Percentiles rank a stretch among this genome's conserved stretches.
These are phyloP conservation scores for Scolopax rusticola DNA, from an alignment of 2,797 vertebrate genomes.

Conservation along the genomic window DNA sequence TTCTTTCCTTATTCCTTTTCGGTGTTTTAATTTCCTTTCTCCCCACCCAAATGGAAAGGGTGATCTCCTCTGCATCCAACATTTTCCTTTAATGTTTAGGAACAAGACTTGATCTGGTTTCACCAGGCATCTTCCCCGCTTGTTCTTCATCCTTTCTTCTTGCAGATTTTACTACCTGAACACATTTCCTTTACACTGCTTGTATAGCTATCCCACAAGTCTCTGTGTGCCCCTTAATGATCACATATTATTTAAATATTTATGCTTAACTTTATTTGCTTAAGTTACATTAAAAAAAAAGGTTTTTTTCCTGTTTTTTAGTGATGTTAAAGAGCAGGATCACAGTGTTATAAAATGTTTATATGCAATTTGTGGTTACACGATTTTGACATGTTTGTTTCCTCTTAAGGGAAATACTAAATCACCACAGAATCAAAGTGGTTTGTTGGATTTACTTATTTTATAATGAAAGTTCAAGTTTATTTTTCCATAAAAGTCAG, in stretches of 20 bases:
- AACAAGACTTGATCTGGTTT: fast-evolving
- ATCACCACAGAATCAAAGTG: fast-evolving
- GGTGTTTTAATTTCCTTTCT: neutral
- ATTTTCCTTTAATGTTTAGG: neutral
- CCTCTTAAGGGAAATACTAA: neutral
- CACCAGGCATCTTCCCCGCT: neutral
- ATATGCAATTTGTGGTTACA: fast-evolving
- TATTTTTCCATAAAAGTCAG: neutral
- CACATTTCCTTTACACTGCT: fast-evolving
- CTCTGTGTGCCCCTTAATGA: neutral
- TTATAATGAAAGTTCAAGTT: neutral
- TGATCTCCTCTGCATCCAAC: neutral
- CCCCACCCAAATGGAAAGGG: fast-evolving
- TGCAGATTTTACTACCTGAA: neutral
- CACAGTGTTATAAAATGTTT: neutral
- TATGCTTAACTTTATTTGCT: neutral
- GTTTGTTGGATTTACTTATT: neutral
- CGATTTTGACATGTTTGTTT: neutral
- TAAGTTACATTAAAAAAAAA: neutral
- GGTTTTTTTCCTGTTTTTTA: neutral
- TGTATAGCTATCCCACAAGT: neutral
- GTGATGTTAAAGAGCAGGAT: neutral
- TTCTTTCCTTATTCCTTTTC: neutral
- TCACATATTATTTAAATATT: neutral
- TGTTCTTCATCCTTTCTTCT: neutral